A percentile compares a stretch with the other conserved stretches of the same genome.
These are phyloP conservation scores for Halocaridina rubra DNA, from an alignment of 2,888 invertebrate genomes.

Conservation along the genomic window DNA sequence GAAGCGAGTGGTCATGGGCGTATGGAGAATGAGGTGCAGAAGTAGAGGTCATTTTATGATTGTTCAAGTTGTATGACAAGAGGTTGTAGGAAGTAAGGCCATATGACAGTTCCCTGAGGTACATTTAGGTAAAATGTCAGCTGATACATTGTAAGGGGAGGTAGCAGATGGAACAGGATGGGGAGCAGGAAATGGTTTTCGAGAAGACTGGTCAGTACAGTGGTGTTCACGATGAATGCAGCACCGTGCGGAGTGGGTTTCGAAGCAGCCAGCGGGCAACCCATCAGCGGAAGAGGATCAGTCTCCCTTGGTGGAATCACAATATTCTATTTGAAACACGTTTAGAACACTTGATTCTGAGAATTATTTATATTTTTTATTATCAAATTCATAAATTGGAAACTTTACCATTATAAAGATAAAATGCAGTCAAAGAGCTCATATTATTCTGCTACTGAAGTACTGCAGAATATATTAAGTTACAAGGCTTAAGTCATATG, in stretches of 20 bases:
- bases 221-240: constrained; percentile 39
- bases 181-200: neutral
- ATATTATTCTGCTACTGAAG: too few relatives aligned
- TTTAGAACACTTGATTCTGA: neutral
- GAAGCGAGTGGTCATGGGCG: too few relatives aligned
- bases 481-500: too few relatives aligned
- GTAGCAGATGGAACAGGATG: neutral
- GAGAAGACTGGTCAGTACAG: constrained; percentile 29
- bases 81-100: neutral
- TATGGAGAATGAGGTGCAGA: neutral
- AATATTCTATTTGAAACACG: constrained; percentile 32
- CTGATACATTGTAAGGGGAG: neutral
- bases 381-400: too few relatives aligned
- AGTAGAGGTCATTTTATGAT: neutral
- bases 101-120: constrained; percentile 1
- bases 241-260: constrained; percentile 25
- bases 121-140: constrained; percentile 15
- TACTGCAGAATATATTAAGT: too few relatives aligned
- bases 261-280: constrained; percentile 42
- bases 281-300: constrained; percentile 26
- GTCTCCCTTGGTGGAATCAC: constrained; percentile 34
- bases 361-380: too few relatives aligned
- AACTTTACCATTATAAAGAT: too few relatives aligned
- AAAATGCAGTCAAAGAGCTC: too few relatives aligned
- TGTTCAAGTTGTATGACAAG: neutral